Percentiles rank a stretch among this genome's conserved stretches.
Conservation (phyloP, 1,140 invertebrate genomes). For the Himalopsyche phryganea region DNA sequence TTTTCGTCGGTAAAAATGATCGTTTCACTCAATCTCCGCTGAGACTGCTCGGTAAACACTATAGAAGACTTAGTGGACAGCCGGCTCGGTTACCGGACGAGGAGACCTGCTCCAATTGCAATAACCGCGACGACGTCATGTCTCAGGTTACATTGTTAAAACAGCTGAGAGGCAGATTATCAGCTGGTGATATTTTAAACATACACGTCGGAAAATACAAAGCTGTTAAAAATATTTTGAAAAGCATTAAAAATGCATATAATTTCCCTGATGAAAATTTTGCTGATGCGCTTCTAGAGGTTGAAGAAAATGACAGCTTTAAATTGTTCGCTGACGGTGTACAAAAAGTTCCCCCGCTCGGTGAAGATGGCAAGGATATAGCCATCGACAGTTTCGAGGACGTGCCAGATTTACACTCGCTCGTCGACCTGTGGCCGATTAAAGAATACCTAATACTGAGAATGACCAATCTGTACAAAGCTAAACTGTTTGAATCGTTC, state of each 20-base stretch:
- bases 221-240: conserved; percentile 9
- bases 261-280: conserved; percentile 25
- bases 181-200: conserved; percentile 1
- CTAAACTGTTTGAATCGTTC: conserved; percentile 32
- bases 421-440: conserved; percentile 41
- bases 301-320: no score
- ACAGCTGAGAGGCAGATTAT: background rate
- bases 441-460: conserved; percentile 44
- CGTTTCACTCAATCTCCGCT: conserved; percentile 21
- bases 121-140: conserved; percentile 10
- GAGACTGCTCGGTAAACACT: conserved; percentile 22
- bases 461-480: conserved; percentile 39
- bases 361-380: no score
- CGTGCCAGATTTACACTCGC: conserved; percentile 22
- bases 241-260: conserved; percentile 26
- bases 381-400: background rate
- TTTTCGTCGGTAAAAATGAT: no score
- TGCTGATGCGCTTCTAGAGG: conserved; percentile 12
- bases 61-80: conserved; percentile 20
- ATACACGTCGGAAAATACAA: conserved; percentile 3
- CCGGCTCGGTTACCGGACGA: conserved; percentile 19
- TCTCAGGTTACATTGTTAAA: conserved; percentile 11
- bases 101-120: conserved; percentile 28
- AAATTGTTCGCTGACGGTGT: no score
- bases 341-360: no score